These are phyloP conservation scores for Rotaria socialis DNA, from an alignment of 2,888 invertebrate genomes.

Conservation along the genomic window DNA sequence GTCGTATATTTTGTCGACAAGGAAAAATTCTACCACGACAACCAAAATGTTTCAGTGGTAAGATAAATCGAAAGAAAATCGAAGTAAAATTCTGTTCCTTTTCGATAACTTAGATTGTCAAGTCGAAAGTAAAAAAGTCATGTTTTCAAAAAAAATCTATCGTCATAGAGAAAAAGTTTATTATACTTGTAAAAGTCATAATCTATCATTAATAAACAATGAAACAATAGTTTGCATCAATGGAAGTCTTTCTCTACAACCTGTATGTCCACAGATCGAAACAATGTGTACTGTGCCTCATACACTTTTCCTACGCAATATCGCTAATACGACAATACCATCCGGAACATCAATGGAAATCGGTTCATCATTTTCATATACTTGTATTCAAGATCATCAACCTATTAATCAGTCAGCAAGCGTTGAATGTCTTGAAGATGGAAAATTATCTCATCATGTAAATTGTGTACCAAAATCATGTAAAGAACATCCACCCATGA, in stretches of 20 bases:
- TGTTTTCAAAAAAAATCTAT: not conserved
- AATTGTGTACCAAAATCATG: constrained; percentile 1
- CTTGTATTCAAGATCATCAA: not conserved
- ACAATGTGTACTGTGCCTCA: not conserved
- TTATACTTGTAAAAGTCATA: not conserved
- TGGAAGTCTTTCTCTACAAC: not conserved
- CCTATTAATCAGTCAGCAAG: not conserved
- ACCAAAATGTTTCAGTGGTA: not conserved
- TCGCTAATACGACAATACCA: not conserved
- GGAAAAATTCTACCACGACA: not conserved
- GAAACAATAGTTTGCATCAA: constrained; percentile 7
- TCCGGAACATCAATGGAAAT: not conserved
- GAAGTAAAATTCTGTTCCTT: too few species aligned
- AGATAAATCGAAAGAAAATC: not conserved
- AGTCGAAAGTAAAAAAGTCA: not conserved
- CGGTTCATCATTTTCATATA: not conserved
- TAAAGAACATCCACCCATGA: constrained; percentile 31
- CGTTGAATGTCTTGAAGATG: not conserved
- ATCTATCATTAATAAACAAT: not conserved
- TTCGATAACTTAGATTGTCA: not conserved
- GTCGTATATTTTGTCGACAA: not conserved
- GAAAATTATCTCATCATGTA: not conserved
- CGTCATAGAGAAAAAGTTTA: constrained; percentile 13
- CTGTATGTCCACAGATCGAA: not conserved
- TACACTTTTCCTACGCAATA: not conserved